A percentile compares a stretch with the other conserved stretches of the same genome.
Evolutionary conservation across 2,113 vertebrate species (phyloP).

Genomic region (Calidris pugnax): DNA sequence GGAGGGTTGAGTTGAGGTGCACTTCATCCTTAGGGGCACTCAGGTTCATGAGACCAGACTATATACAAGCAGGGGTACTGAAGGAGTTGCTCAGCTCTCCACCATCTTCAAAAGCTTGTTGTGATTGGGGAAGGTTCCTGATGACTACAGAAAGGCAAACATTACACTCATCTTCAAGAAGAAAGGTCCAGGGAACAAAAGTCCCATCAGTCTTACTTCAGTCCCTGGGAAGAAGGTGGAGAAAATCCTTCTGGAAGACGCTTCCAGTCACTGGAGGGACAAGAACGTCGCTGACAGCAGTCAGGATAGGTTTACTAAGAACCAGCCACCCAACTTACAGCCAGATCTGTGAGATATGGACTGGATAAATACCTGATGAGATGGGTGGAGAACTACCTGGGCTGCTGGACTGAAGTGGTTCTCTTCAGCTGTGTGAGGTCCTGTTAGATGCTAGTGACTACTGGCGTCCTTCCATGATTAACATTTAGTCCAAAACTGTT

Average conservation of each 20-base stretch:
- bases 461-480: not conserved
- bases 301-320: not conserved
- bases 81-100: not conserved
- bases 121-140: not conserved
- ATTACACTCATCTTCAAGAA: not conserved
- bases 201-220: not conserved
- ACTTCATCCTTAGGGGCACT: not conserved
- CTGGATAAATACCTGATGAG: not conserved
- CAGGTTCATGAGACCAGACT: not conserved
- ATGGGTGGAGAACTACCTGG: not conserved
- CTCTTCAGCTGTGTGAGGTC: not conserved
- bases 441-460: not conserved
- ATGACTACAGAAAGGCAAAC: not conserved
- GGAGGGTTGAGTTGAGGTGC: not conserved
- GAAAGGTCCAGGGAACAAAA: not conserved
- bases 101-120: not conserved
- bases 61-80: not conserved
- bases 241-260: not conserved
- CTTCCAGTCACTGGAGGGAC: not conserved
- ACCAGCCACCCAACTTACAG: not conserved
- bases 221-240: not conserved
- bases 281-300: not conserved
- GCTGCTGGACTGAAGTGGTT: not conserved
- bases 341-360: not conserved
- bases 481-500: not conserved